Evolutionary conservation across 2,113 vertebrate species (phyloP), one percentile per base, ranked within the genome.

Genomic region (Phylloscopus whistleri): DNA sequence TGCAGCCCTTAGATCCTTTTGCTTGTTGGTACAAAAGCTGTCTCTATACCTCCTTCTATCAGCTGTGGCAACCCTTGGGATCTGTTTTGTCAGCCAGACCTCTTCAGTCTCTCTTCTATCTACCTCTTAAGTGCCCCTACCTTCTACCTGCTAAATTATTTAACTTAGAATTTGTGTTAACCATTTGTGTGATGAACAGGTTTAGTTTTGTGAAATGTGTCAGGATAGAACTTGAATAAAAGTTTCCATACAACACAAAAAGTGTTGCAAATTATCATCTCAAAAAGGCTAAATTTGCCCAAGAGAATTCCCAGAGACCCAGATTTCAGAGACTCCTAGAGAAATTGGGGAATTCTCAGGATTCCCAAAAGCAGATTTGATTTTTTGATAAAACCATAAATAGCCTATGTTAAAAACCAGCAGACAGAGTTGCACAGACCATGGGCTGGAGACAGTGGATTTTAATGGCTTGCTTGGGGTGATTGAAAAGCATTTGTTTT

Each of bases 81-180:
- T 77, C 53, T 37, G 16, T 48, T 76, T 59, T 16, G 9, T 59
- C 51, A 77, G 68, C 48, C 30, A 3, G 21, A 13, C 30, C 41
- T 70, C 67, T 52, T 55, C 55, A 48, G 30, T 27, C 60, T 94
- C 69, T 93, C 62, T 68, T 60, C 16, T 81, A 48, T 89, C 95
- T 94, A 90, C 94, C 93, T 97, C 93, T 83, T 11, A 5, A 60
- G 35, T 78, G 67, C 76, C 67, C 44, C 46, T n/a, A 26, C 68
- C 33, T 68, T 90, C 74, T 69, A 55, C 55, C 74, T 48, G 63
- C 69, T 64, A 22, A 84, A 55, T 69, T 87, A 55, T 81, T 94
- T 72, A 52, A 48, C 43, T 28, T 91, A 49, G 69, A 48, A 68
- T 18, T 77, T 3, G 2, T 53, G 55, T 74, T 69, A 84, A 23